phyloP scores from a whole-genome alignment of 2,797 vertebrate genomes.

The Pseudochirops cupreus region DNA sequence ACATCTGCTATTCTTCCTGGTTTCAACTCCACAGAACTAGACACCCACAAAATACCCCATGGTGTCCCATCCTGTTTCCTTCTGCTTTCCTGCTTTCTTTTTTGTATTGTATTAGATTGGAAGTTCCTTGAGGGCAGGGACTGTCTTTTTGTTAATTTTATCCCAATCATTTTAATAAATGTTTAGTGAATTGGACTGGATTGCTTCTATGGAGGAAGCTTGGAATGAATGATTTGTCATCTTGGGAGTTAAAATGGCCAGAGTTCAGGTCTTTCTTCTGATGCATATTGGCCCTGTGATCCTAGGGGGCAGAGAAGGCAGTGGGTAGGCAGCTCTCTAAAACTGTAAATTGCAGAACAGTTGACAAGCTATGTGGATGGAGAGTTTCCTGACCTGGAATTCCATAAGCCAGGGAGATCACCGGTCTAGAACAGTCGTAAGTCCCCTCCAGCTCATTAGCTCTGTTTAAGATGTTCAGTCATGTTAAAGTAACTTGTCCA shows the following conservation, averaged over 20 bases:
- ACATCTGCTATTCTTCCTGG: background rate
- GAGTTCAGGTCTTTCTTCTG: background rate
- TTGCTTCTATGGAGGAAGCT: background rate
- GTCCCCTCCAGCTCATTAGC: no score
- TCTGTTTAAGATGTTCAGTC: no score
- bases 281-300: background rate
- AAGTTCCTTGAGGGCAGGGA: background rate
- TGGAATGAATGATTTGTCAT: background rate
- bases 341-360: background rate
- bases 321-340: background rate
- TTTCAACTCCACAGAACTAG: background rate
- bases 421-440: no score
- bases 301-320: no score
- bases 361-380: background rate
- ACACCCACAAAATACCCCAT: fast-evolving
- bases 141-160: background rate
- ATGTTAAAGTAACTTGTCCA: no score
- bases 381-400: background rate
- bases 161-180: background rate
- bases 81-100: background rate
- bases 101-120: background rate
- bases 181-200: background rate
- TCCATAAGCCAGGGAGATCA: no score
- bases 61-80: background rate
- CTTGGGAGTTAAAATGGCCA: background rate